Evolutionary conservation across 1,140 invertebrate species (phyloP), one percentile per base, ranked within the genome.

Genomic region (Orchesella cincta): DNA sequence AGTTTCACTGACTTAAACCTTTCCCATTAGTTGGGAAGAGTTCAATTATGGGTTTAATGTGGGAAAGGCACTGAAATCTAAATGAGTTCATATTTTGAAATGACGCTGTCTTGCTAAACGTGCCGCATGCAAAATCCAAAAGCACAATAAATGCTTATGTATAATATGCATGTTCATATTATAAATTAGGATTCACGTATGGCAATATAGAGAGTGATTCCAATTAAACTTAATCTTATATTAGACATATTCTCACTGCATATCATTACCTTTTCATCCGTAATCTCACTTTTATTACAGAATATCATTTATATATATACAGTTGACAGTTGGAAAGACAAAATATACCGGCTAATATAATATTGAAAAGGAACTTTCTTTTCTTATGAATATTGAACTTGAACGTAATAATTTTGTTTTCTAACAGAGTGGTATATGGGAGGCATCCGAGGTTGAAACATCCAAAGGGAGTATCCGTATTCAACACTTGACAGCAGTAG

Each of bases 371-470:
- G 46, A 34, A 33, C 33, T 36, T 75, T 46, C 39, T 51, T 52
- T 76, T 76, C 36, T 18, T 67, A 67, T 31, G 26, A 57, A 28
- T 23, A 31, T 76, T 74, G 16, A 67, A 34, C 72, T 77, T 18
- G 23, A 28, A 23, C 35, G 14, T 70, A 28, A 67, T 72, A 71
- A 20, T 35, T 28, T 73, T 78, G 51, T 76, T 67, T 52, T 82
- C 39, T 74, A 80, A 26, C 80, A 86, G 85, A 86, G 85, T 78
- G 85, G 85, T 26, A 83, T 86, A 29, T 83, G 84, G 82, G 77
- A 82, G 16, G 77, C 83, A 0, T 82, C 83, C 5, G 85, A 85
- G 62, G 81, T 85, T 78, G 85, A 84, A 62, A 84, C 84, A 12
- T 83, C 84, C 18, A 76, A 82, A 5, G 82, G 83, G 51, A 84